These are phyloP conservation scores for Bathynomus jamesi DNA, from an alignment of 1,140 invertebrate species.

Conservation along the genomic window DNA sequence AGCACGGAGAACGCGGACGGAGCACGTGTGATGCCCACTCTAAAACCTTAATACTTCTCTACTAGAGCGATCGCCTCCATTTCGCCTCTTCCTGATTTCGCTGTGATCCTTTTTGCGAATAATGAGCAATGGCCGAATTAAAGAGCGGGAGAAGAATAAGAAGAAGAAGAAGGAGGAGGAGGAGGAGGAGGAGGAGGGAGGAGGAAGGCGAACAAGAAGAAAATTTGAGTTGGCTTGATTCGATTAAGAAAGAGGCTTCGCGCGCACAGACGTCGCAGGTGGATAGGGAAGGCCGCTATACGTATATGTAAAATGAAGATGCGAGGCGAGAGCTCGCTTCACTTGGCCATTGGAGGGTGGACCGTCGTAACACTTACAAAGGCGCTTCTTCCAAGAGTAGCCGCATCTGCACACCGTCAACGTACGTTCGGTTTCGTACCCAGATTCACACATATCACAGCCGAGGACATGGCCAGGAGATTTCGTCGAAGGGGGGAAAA, in stretches of 20 bases:
- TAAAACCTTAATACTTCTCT: too few species aligned
- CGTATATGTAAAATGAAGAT: too few species aligned
- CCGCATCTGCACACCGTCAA: conserved; percentile 33
- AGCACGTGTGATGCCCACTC: too few species aligned
- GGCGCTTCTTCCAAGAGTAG: conserved; percentile 35
- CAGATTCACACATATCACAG: conserved; percentile 36
- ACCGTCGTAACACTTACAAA: conserved; percentile 23
- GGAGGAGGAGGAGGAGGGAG: background rate
- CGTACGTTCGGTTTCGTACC: conserved; percentile 35
- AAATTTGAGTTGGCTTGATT: too few species aligned
- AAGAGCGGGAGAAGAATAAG: background rate
- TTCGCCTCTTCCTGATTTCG: too few species aligned
- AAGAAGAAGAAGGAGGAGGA: background rate
- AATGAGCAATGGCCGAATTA: background rate
- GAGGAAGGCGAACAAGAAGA: background rate
- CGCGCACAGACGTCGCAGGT: too few species aligned
- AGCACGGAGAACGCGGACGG: too few species aligned
- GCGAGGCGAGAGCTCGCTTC: background rate
- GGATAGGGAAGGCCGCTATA: background rate
- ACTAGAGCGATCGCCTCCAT: too few species aligned
- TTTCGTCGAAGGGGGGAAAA: conserved; percentile 19
- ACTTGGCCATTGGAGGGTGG: background rate
- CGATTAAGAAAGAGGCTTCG: too few species aligned
- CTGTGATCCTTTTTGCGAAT: too few species aligned
- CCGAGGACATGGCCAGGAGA: conserved; percentile 17